These are phyloP conservation scores for Drosophila paramelanica DNA, from an alignment of 2,888 invertebrate genomes.

Conservation along the genomic window DNA sequence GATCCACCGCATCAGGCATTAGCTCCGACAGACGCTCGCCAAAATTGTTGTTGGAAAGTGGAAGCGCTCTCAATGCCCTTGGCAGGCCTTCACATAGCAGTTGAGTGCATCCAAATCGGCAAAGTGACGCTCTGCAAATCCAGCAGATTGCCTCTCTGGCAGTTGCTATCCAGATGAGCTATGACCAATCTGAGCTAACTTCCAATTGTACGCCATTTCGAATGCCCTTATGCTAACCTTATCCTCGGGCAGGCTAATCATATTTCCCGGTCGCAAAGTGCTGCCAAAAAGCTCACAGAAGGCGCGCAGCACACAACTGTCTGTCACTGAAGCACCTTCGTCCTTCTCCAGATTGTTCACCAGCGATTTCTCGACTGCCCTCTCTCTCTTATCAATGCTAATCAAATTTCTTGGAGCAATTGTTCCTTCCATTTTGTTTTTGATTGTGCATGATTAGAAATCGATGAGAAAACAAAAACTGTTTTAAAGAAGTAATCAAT, in stretches of 20 bases:
- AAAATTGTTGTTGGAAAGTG: background rate
- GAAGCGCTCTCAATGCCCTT: background rate
- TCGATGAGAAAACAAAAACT: background rate
- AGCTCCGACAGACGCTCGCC: background rate
- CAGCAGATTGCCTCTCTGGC: background rate
- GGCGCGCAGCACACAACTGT: slow-evolving; percentile 3
- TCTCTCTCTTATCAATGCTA: background rate
- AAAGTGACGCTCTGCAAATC: background rate
- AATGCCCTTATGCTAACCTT: background rate
- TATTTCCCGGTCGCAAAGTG: accelerated
- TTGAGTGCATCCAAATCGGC: background rate
- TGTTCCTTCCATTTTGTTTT: background rate
- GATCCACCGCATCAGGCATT: background rate
- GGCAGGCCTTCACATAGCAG: slow-evolving; percentile 1
- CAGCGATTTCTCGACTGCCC: background rate
- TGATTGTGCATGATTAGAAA: background rate
- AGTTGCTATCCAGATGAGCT: background rate
- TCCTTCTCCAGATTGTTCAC: background rate
- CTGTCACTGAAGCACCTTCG: background rate
- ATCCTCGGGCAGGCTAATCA: background rate
- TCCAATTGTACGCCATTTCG: slow-evolving; percentile 6
- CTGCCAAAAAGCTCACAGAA: background rate
- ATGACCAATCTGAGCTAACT: background rate
- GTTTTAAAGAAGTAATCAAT: too few species aligned
- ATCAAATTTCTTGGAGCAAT: background rate